Evolutionary conservation across 2,888 invertebrate genomes (phyloP).

Genomic region (Iphiclides podalirius): DNA sequence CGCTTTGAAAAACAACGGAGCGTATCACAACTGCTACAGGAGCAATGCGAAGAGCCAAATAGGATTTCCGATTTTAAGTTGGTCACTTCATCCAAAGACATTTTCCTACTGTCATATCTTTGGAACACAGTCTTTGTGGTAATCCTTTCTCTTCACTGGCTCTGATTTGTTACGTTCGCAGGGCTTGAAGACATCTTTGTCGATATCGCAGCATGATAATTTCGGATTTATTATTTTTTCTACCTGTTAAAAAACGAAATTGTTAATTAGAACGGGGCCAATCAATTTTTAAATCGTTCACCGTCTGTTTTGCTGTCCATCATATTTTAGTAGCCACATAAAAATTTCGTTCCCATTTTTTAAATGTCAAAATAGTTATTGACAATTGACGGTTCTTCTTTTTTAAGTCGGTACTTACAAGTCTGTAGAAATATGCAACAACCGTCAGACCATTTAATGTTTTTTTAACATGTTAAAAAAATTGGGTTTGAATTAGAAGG

Average conservation of each 20-base stretch:
- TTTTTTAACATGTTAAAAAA: no score
- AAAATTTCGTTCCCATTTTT: constrained; percentile 2
- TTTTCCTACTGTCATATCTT: constrained; percentile 4
- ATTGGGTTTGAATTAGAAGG: no score
- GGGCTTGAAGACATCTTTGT: background rate
- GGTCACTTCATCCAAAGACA: constrained; percentile 8
- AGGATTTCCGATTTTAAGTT: constrained; percentile 14
- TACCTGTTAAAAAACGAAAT: constrained; percentile 4
- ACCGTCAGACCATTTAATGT: no score
- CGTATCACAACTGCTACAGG: constrained; percentile 47
- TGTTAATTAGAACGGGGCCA: background rate
- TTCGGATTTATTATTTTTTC: background rate
- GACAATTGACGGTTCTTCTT: constrained; percentile 4
- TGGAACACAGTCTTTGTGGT: constrained; percentile 16
- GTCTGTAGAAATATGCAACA: no score
- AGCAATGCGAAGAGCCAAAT: constrained; percentile 35
- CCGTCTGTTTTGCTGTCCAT: no score
- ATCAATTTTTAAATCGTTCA: no score
- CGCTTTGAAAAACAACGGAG: constrained; percentile 38
- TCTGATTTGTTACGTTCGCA: constrained; percentile 1
- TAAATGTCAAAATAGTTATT: background rate
- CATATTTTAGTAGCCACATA: no score
- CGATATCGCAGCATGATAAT: background rate
- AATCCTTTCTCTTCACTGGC: constrained; percentile 5
- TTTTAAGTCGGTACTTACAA: background rate